Evolutionary conservation across 1,140 invertebrate species (phyloP), one percentile per base, ranked within the genome.

Genomic region (Pectinophora gossypiella): DNA sequence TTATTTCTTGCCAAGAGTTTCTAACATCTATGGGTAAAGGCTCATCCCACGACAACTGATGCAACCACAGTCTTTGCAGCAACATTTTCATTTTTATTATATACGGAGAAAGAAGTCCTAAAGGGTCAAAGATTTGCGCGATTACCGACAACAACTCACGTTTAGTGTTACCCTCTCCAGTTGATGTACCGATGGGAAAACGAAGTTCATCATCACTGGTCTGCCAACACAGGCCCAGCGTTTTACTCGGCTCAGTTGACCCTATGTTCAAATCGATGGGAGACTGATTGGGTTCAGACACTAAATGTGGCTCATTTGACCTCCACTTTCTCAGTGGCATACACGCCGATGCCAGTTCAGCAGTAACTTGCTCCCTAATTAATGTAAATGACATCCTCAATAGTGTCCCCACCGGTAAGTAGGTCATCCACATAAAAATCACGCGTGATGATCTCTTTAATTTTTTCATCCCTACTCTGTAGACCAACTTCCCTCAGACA

Each of bases 341-440:
- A 15, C 36, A 38, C 7, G 7, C 7, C 7, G 36, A 38, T 4
- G 36, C 7, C 4, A 38, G 13, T 13, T n/a, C 19, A 9, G 18
- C 5, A 22, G 32, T 40, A n/a, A 50, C n/a, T 18, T 42, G 69
- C 42, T 10, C 15, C 12, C 48, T 32, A 20, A 50, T 50, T 1
- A n/a, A n/a, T n/a, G n/a, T 40, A 3, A 15, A 21, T 9, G 0
- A 50, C 36, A 19, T 63, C 48, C 38, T 64, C 43, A 7, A 66
- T 19, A 2, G 32, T 36, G 40, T 72, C 48, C 6, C 64, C 64
- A 19, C 84, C 80, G 1, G 63, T 63, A 3, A 88, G 42, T 9
- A 85, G 18, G 55, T 90, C 84, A 50, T 89, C 86, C 4, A 88
- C 72, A 54, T 87, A 90, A 55, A 84, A 83, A 56, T 78, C 69